Percentiles rank a stretch among this genome's conserved stretches.
phyloP scores from a whole-genome alignment of 2,113 vertebrate species.

The Maccullochella peelii region DNA sequence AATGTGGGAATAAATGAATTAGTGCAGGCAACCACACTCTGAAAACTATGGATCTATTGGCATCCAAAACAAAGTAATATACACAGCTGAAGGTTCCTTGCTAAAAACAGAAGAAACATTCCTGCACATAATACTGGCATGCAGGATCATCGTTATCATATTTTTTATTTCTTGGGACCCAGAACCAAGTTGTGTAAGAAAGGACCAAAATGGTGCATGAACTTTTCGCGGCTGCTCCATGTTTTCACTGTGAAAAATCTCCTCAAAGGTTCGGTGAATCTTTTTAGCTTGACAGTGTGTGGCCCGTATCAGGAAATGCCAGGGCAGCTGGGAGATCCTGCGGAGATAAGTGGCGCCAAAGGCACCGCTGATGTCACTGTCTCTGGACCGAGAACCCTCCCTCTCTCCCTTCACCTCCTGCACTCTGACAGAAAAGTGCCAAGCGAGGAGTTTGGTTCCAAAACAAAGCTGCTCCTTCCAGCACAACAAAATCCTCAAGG shows the following conservation, averaged over 20 bases:
- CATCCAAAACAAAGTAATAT: neutral
- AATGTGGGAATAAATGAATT: conserved; percentile 9
- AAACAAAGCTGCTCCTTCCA: conserved; percentile 40
- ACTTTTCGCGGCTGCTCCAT: too few species aligned
- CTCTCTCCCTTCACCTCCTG: conserved; percentile 8
- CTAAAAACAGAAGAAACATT: neutral
- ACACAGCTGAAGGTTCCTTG: neutral
- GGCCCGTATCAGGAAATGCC: conserved; percentile 74
- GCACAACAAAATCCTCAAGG: conserved; percentile 15
- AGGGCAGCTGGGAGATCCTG: conserved; percentile 77
- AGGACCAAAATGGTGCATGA: neutral
- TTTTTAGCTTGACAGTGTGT: conserved; percentile 31
- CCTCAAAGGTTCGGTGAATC: conserved; percentile 19
- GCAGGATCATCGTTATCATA: neutral
- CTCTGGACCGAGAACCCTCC: conserved; percentile 35
- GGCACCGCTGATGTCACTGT: conserved; percentile 68
- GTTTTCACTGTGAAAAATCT: neutral
- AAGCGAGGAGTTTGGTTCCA: conserved; percentile 45
- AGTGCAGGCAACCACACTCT: conserved; percentile 1
- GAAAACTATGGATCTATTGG: neutral
- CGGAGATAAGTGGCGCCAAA: conserved; percentile 78
- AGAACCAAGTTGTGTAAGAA: neutral
- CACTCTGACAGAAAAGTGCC: conserved; percentile 34
- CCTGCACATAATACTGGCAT: neutral
- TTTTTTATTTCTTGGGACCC: neutral